Conservation (phyloP, 2,797 vertebrate species). For the Paratrypauchen microcephalus region DNA sequence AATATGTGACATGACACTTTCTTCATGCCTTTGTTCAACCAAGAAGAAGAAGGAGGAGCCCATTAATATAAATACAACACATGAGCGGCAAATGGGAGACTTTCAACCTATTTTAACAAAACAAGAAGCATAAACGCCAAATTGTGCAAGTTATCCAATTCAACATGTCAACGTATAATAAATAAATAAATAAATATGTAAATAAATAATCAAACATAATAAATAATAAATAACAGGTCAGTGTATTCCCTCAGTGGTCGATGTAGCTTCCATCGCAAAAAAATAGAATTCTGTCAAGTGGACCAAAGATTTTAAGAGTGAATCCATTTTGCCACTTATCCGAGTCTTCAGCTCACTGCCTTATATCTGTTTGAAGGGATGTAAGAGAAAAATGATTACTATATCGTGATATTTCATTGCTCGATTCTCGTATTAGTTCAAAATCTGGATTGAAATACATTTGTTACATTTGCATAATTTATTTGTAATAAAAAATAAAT, state of each 20-base stretch:
- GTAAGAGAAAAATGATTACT: too few relatives aligned
- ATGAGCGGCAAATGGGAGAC: not conserved
- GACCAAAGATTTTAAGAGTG: too few relatives aligned
- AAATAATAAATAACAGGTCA: constrained; percentile 26
- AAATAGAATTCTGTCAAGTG: too few relatives aligned
- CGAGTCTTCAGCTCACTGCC: too few relatives aligned
- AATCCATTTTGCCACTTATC: too few relatives aligned
- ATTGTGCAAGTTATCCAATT: not conserved
- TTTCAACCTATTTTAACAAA: not conserved
- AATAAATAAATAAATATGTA: constrained; percentile 21
- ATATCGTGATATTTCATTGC: too few relatives aligned
- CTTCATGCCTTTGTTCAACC: not conserved
- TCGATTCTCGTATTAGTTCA: too few relatives aligned
- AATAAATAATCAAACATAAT: not conserved
- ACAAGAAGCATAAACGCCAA: not conserved
- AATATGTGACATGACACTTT: not conserved
- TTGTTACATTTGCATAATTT: too few relatives aligned
- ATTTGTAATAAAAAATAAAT: too few relatives aligned
- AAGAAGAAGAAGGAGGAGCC: not conserved
- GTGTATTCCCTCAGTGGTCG: not conserved
- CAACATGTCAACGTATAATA: not conserved
- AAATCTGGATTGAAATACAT: too few relatives aligned
- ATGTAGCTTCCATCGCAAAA: too few relatives aligned
- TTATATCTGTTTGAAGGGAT: too few relatives aligned
- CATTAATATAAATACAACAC: not conserved